Conservation (phyloP, 2,888 invertebrate species). For the Drosophila limbata region DNA sequence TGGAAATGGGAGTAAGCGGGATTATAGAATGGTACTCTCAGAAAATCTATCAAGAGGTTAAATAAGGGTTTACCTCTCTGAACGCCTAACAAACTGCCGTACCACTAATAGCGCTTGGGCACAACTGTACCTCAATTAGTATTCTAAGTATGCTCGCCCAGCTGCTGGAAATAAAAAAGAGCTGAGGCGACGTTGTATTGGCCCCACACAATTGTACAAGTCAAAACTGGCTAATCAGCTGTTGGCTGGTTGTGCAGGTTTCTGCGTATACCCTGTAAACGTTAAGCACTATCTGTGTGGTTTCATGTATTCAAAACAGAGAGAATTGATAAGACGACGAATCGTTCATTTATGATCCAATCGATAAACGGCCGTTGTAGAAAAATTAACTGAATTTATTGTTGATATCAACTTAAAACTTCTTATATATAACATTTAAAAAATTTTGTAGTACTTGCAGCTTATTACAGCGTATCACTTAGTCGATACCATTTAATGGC, state of each 20-base stretch:
- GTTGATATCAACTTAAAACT: too few species aligned
- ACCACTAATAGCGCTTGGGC: constrained; percentile 37
- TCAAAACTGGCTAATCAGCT: constrained; percentile 76
- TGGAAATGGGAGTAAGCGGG: too few species aligned
- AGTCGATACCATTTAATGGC: constrained; percentile 6
- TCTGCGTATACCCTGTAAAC: constrained; percentile 27
- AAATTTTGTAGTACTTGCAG: not conserved
- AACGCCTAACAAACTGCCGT: constrained; percentile 3
- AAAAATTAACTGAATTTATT: too few species aligned
- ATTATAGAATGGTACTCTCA: too few species aligned
- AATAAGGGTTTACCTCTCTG: too few species aligned
- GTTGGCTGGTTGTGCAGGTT: constrained; percentile 75
- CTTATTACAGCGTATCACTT: constrained; percentile 7
- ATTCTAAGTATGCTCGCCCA: constrained; percentile 67
- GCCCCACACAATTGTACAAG: constrained; percentile 49
- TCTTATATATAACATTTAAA: too few species aligned
- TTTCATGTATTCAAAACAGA: not conserved
- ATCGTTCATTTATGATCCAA: not conserved
- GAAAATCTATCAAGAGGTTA: not conserved
- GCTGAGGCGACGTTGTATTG: constrained; percentile 24
- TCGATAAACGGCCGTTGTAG: too few species aligned
- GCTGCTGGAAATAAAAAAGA: constrained; percentile 51
- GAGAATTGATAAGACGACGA: too few species aligned
- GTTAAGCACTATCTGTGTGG: not conserved
- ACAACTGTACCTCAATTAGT: constrained; percentile 71